Conservation (phyloP, 2,888 invertebrate species). For the Habroteleia sp. region DNA sequence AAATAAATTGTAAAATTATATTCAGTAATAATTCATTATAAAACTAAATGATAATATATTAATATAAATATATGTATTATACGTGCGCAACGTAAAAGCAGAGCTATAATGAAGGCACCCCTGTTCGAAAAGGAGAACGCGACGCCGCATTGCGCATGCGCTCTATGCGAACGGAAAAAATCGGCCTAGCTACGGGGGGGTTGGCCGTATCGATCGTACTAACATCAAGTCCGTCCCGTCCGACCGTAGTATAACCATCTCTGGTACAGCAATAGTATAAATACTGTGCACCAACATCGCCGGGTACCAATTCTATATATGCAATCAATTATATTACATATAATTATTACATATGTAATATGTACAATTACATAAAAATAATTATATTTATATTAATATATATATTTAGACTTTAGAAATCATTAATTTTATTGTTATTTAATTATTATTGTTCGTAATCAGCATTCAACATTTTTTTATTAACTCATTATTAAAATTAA, state of each 20-base stretch:
- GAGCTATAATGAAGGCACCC: conserved; percentile 70
- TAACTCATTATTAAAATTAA: no score
- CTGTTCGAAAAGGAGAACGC: conserved; percentile 67
- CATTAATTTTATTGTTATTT: no score
- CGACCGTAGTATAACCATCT: conserved; percentile 81
- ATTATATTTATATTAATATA: no score
- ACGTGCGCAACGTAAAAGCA: conserved; percentile 55
- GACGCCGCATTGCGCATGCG: conserved; percentile 59
- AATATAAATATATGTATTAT: conserved; percentile 52
- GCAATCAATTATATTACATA: neutral
- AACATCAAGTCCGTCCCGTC: conserved; percentile 79
- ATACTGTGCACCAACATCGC: conserved; percentile 45
- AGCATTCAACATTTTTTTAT: no score
- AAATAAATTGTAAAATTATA: conserved; percentile 11
- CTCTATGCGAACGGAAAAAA: conserved; percentile 81
- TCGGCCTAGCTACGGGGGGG: conserved; percentile 83
- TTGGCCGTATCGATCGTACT: conserved; percentile 78
- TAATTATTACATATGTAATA: no score
- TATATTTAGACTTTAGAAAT: no score
- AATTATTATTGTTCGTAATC: no score
- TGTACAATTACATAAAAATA: no score
- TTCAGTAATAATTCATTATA: neutral
- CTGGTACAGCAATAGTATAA: conserved; percentile 68
- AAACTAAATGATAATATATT: conserved; percentile 32
- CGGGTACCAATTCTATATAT: conserved; percentile 42